Evolutionary conservation across 2,888 invertebrate species (phyloP).

Genomic region (Cryptus viduatorius): DNA sequence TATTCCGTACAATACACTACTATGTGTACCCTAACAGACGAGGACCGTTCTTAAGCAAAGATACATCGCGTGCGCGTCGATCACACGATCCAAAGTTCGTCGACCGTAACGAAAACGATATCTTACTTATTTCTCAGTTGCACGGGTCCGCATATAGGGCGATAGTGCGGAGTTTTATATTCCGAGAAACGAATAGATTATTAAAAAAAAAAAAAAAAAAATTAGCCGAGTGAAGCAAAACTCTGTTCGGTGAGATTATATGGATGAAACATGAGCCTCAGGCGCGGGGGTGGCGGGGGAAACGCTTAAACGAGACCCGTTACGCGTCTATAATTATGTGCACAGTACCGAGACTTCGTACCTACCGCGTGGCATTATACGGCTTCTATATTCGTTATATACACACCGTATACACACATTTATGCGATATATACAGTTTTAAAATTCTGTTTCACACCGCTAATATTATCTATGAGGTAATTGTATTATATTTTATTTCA

Average conservation of each 20-base stretch:
- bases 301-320: slow-evolving; percentile 59
- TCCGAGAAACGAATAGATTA: slow-evolving; percentile 33
- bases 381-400: not conserved
- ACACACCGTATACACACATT: not conserved
- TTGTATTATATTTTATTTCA: slow-evolving; percentile 40
- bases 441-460: slow-evolving; percentile 18
- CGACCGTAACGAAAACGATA: slow-evolving; percentile 56
- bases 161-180: slow-evolving; percentile 25
- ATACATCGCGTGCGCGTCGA: slow-evolving; percentile 27
- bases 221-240: slow-evolving; percentile 12
- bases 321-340: slow-evolving; percentile 64
- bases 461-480: slow-evolving; percentile 1
- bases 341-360: slow-evolving; percentile 52
- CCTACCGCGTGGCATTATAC: slow-evolving; percentile 53
- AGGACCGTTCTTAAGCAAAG: not conserved
- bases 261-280: slow-evolving; percentile 31
- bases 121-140: not conserved
- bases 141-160: slow-evolving; percentile 1
- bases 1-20: slow-evolving; percentile 31
- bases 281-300: slow-evolving; percentile 1
- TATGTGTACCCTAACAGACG: slow-evolving; percentile 33
- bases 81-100: slow-evolving; percentile 59
- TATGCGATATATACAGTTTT: slow-evolving; percentile 18
- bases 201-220: slow-evolving; percentile 2
- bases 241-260: slow-evolving; percentile 35